Evolutionary conservation across 2,797 vertebrate species (phyloP).

Genomic region (Acipenser oxyrinchus): DNA sequence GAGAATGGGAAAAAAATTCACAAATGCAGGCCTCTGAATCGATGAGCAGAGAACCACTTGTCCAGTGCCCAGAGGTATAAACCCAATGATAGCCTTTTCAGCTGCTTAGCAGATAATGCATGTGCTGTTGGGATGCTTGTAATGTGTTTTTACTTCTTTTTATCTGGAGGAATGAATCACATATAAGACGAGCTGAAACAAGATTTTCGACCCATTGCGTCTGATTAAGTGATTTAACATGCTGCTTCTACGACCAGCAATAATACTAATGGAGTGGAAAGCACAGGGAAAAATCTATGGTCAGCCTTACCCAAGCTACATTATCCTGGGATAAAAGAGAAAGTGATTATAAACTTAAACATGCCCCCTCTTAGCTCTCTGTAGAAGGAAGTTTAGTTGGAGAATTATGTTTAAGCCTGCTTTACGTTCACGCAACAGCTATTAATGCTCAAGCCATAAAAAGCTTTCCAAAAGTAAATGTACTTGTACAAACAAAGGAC

Average conservation of each 20-base stretch:
- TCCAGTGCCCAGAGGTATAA: constrained; percentile 74
- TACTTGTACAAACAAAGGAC: constrained; percentile 20
- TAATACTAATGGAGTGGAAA: constrained; percentile 98
- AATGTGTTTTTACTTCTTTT: constrained; percentile 77
- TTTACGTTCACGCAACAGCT: constrained; percentile 43
- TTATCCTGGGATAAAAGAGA: constrained; percentile 74
- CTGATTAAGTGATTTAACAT: constrained; percentile 99
- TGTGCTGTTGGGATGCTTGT: constrained; percentile 68
- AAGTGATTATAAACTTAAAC: constrained; percentile 69
- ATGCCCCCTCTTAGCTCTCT: constrained; percentile 45
- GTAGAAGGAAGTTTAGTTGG: constrained; percentile 53
- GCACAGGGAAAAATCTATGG: constrained; percentile 57
- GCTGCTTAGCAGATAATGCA: constrained; percentile 97
- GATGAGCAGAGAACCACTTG: constrained; percentile 70
- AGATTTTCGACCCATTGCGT: constrained; percentile 99
- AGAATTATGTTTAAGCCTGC: constrained; percentile 51
- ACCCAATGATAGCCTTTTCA: constrained; percentile 78
- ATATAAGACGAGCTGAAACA: constrained; percentile 86
- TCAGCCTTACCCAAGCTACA: constrained; percentile 74
- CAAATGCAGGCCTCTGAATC: constrained; percentile 52
- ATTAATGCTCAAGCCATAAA: constrained; percentile 32
- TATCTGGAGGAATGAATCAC: constrained; percentile 96
- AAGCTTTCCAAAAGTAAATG: not conserved
- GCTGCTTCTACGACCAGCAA: constrained; percentile 83
- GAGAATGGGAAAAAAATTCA: constrained; percentile 48